Base-by-base conservation (phyloP, 2,113 vertebrate species). In the Oostethus manadensis region DNA sequence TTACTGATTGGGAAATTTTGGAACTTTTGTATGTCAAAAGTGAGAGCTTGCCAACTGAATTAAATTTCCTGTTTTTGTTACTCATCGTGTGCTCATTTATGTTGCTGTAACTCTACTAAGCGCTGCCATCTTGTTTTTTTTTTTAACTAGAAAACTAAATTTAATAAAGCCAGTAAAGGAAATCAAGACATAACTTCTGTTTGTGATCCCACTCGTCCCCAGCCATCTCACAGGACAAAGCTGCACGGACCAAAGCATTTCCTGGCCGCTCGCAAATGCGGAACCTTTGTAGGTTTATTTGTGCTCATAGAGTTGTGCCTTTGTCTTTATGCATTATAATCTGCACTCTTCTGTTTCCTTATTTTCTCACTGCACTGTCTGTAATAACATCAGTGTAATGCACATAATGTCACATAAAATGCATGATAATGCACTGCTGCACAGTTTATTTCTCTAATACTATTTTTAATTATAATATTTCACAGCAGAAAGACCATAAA, bases 401-500 rank as follows among this genome's bases (percentile, higher is more conserved):
- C 1, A 6, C 6, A 54, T 18, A 5, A 13, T n/a, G n/a, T 54
- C 29, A 40, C 18, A 40, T 42, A 22, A 13, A 20, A 38, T 29
- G 48, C 20, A 35, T 51, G 40, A 13, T 7, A 40, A 3, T 53
- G 18, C 11, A 50, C 40, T 22, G 11, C 17, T 22, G 56, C 16
- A 23, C 3, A 29, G 29, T 54, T 33, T 20, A 15, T 15, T 40
- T 16, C 21, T 22, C 14, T 46, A 8, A 58, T 23, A 59, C 51
- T 71, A 46, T 77, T 57, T 42, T 20, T 60, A 75, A 76, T 58
- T 54, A 40, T 61, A 57, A 7, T 35, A 51, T 68, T 77, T 74
- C 16, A 53, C 87, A 93, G 91, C 49, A 86, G 21, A 90, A 86
- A 80, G 89, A 91, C 57, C 81, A 84, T 51, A 90, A 85, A 79